Evolutionary conservation across 2,888 invertebrate genomes (phyloP), one percentile per base, ranked within the genome.

Genomic region (Rugalucina vietnamica): DNA sequence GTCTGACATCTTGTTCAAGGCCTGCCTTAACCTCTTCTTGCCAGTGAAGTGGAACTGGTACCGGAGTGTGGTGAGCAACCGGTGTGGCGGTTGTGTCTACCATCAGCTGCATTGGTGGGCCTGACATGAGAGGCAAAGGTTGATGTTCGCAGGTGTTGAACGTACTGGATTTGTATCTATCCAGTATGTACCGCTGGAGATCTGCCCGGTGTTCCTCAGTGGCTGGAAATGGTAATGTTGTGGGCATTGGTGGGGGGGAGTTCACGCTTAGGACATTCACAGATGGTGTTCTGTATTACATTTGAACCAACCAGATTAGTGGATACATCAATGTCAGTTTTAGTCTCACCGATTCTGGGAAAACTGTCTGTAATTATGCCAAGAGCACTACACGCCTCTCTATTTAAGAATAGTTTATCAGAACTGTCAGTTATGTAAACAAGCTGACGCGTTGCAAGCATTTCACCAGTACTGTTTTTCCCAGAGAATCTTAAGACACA

Each of bases 31-130:
- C 89, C 8, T 84, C 87, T 8, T 89, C 87, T 54, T 85, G 87
- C 91, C 91, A 91, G 73, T 91, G 91, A 0, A 92, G 12, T n/a
- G 90, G 91, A 3, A 92, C 90, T 24, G 89, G 90, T n/a, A 91
- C 83, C 5, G 91, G 91, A 0, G 88, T 90, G 73, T 92, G 91
- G 60, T 88, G 78, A 21, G 90, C 90, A 0, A 90, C 86, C 8
- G 90, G 91, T 37, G 39, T 73, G 12, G 91, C 91, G 27, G 85
- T 54, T 0, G 87, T 86, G 60, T 92, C 89, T 0, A 90, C 77
- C 89, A 91, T 88, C 12, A 92, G 81, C 24, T 79, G 60, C 71
- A 91, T 79, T 1, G 88, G 88, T 29, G 89, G 34, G 34, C 65
- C 32, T 32, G 32, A 24, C 50, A 37, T 72, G 1, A 39, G 72